Conservation (phyloP, 2,113 vertebrate species). For the Chelonoidis abingdonii region DNA sequence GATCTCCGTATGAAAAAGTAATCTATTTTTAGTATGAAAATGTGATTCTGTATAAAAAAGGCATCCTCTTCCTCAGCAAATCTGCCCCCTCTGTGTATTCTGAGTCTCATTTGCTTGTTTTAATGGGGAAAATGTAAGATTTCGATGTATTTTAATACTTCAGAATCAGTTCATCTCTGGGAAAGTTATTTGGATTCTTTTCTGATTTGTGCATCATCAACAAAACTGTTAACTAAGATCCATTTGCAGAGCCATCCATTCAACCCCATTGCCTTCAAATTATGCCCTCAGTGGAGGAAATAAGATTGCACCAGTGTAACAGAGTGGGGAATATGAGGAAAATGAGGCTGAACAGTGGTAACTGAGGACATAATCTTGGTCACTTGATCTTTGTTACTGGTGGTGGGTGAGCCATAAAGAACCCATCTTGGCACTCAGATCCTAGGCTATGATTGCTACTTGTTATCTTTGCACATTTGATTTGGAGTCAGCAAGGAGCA, state of each 20-base stretch:
- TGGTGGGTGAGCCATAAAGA: background rate
- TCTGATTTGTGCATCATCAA: background rate
- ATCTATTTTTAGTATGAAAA: background rate
- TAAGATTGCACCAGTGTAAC: background rate
- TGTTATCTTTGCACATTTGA: accelerated
- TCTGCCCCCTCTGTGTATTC: background rate
- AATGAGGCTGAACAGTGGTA: background rate
- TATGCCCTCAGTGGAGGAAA: background rate
- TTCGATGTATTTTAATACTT: background rate
- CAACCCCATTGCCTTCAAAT: background rate
- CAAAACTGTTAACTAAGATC: background rate
- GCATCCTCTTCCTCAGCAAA: background rate
- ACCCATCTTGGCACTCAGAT: background rate
- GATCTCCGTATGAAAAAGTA: background rate
- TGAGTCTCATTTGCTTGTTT: background rate
- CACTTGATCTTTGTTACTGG: background rate
- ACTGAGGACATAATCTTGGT: background rate
- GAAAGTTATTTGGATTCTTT: background rate
- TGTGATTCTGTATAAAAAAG: background rate
- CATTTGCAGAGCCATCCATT: background rate
- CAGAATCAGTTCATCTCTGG: background rate
- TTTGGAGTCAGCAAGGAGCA: background rate
- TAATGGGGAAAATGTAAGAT: background rate
- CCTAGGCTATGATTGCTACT: background rate
- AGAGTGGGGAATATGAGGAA: background rate